Conservation (phyloP, 2,888 invertebrate genomes). For the Endotricha flammealis region DNA sequence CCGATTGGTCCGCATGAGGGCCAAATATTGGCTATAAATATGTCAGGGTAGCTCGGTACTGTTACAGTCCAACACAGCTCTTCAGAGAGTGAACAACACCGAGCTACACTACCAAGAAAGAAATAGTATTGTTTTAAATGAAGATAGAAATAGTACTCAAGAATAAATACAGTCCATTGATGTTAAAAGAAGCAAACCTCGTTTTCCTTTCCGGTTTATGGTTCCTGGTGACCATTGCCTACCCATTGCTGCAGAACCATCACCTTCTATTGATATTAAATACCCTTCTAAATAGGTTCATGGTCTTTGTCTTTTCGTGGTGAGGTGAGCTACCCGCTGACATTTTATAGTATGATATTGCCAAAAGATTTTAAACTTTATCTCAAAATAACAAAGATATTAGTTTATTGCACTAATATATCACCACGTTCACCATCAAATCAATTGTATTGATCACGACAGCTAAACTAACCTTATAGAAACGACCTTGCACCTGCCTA, state of each 20-base stretch:
- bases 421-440: constrained; percentile 16
- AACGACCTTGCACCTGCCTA: constrained; percentile 38
- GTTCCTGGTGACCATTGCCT: too few species aligned
- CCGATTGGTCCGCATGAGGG: too few species aligned
- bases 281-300: constrained; percentile 49
- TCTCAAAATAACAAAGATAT: background rate
- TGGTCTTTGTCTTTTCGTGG: constrained; percentile 33
- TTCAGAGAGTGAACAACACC: too few species aligned
- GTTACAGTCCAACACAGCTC: too few species aligned
- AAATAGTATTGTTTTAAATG: too few species aligned
- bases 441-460: constrained; percentile 35
- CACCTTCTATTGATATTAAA: constrained; percentile 3
- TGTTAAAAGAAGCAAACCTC: too few species aligned
- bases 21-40: too few species aligned
- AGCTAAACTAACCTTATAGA: constrained; percentile 34
- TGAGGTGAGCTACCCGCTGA: constrained; percentile 24
- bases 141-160: too few species aligned
- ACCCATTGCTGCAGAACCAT: background rate
- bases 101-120: too few species aligned
- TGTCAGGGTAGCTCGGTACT: too few species aligned
- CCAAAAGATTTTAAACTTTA: constrained; percentile 15
- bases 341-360: constrained; percentile 26
- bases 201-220: too few species aligned
- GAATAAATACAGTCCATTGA: too few species aligned
- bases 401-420: background rate